Evolutionary conservation across 2,113 vertebrate species (phyloP), one percentile per base, ranked within the genome.

Genomic region (Poeciliopsis turrubarensis): DNA sequence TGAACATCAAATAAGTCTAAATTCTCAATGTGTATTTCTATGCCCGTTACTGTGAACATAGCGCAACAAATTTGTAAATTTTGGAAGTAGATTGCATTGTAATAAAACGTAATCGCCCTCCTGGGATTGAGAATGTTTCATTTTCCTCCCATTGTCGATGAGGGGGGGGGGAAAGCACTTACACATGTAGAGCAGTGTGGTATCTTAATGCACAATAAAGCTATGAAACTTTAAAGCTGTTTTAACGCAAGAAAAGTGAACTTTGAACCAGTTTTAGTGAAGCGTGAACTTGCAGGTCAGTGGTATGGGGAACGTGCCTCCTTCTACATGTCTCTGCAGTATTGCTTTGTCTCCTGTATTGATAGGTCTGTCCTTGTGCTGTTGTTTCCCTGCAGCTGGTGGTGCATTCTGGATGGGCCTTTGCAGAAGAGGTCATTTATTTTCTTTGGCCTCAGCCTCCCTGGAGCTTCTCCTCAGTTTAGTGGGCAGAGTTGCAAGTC

Each of bases 371-470:
- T 60, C 63, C 47, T 66, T 39, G 47, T 57, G 63, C 31, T 66
- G 15, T 57, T 66, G 63, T 13, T 60, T 25, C 26, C 72, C 31
- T 66, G 72, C 44, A 66, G 63, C 63, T 66, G 31, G 31, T 19
- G 57, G 31, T 60, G 47, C 63, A 51, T 60, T 57, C 44, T 65
- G 44, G 44, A 66, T 57, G 19, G 19, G 39, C 30, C 34, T 41
- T 39, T n/a, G 31, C 39, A 72, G 17, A 63, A 26, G 62, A 65
- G 63, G n/a, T 32, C 63, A 37, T 65, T 74, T 66, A 74, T 74
- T 74, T 65, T 57, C 31, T 73, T 37, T 73, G 41, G 41, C 30
- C 51, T 37, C 30, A 60, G 31, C 51, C 62, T 73, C 61, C 27
- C 30, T 65, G 25, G 15, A 74, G 47, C 44, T 72, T 64, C 27